A percentile compares a stretch with the other conserved stretches of the same genome.
phyloP scores from a whole-genome alignment of 2,888 invertebrate genomes.

The Terebella lapidaria region DNA sequence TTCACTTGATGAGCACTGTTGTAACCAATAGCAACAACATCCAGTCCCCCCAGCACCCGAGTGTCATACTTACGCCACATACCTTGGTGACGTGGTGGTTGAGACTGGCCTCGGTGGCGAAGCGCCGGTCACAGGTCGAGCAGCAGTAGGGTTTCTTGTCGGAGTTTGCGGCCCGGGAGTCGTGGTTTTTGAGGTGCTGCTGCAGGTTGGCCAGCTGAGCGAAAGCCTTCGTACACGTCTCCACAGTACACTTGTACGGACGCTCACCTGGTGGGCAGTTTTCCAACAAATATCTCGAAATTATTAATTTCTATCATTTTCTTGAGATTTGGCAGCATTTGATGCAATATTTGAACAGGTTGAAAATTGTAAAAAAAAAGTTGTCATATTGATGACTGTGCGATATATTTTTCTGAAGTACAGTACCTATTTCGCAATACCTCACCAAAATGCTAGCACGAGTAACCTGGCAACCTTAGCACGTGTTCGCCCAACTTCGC shows the following conservation, averaged over 20 bases:
- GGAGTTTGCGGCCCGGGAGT: conserved; percentile 83
- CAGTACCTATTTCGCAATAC: too few relatives aligned
- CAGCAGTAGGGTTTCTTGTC: conserved; percentile 87
- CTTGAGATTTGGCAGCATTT: not conserved
- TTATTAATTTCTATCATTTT: not conserved
- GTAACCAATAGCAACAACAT: too few relatives aligned
- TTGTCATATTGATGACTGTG: too few relatives aligned
- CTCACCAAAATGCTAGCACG: too few relatives aligned
- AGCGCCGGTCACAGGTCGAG: conserved; percentile 92
- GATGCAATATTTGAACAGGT: not conserved
- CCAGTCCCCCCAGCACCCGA: too few relatives aligned
- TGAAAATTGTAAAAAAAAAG: not conserved
- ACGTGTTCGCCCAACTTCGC: too few relatives aligned
- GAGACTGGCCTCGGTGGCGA: conserved; percentile 91
- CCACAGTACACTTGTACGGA: conserved; percentile 78
- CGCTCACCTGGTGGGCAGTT: conserved; percentile 85
- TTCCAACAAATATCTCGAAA: not conserved
- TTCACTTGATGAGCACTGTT: too few relatives aligned
- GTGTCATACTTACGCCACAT: conserved; percentile 32
- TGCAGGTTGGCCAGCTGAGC: conserved; percentile 98
- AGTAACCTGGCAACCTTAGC: too few relatives aligned
- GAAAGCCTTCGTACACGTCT: conserved; percentile 66
- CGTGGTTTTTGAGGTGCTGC: conserved; percentile 98
- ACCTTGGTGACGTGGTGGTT: conserved; percentile 96
- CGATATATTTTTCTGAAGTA: too few relatives aligned